Evolutionary conservation across 2,797 vertebrate species (phyloP).

Genomic region (Sparidentex hasta): DNA sequence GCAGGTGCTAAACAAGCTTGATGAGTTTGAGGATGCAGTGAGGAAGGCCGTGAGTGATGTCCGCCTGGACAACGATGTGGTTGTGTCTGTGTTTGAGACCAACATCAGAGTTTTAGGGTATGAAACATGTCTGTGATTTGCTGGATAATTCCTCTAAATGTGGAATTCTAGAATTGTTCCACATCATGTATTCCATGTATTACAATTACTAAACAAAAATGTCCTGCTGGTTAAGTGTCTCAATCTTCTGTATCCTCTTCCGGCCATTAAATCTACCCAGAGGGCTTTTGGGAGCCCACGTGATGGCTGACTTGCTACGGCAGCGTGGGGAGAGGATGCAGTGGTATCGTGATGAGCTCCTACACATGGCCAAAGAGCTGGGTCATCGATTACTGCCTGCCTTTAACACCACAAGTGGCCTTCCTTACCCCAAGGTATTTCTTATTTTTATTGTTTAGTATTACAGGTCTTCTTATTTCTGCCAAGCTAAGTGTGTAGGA

Average conservation of each 20-base stretch:
- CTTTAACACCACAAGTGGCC: constrained; percentile 91
- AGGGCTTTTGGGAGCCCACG: constrained; percentile 87
- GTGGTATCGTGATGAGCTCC: constrained; percentile 88
- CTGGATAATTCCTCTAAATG: background rate
- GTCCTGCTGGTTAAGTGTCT: background rate
- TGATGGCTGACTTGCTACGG: constrained; percentile 87
- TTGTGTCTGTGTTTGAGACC: constrained; percentile 91
- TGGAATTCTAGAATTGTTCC: background rate
- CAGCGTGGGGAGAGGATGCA: constrained; percentile 85
- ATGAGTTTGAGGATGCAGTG: constrained; percentile 90
- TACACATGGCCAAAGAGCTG: constrained; percentile 89
- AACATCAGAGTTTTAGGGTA: constrained; percentile 91
- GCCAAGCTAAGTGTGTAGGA: no score
- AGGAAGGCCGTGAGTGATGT: constrained; percentile 84
- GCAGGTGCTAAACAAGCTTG: constrained; percentile 88
- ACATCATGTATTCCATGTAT: background rate
- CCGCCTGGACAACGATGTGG: constrained; percentile 88
- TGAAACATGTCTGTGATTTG: background rate
- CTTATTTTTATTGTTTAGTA: constrained; percentile 4
- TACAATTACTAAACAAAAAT: background rate
- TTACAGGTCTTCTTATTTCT: background rate
- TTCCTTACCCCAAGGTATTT: constrained; percentile 89
- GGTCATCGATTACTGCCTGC: constrained; percentile 88
- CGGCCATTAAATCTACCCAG: constrained; percentile 64
- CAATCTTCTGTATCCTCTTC: background rate